Evolutionary conservation across 2,888 invertebrate genomes (phyloP), one percentile per base, ranked within the genome.

Genomic region (Eupithecia exiguata): DNA sequence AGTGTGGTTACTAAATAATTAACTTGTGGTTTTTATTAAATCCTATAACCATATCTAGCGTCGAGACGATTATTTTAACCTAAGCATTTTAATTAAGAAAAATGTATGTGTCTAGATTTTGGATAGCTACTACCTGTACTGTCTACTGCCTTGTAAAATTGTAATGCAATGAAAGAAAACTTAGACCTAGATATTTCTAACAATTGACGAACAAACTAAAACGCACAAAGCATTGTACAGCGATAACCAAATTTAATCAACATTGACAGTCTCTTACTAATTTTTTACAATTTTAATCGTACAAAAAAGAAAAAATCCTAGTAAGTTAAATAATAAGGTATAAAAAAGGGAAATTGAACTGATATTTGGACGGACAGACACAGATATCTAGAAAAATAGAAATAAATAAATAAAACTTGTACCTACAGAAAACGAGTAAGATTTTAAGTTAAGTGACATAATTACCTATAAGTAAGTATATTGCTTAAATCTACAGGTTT

Each of bases 281-380:
- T 88, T 92, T 30, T 91, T 83, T 92, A 92, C 89, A 92, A 86
- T 49, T 63, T 65, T 46, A 49, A 21, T 88, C 88, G 89, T 91
- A 92, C 86, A 92, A 84, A 84, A 84, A 84, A 84, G 75, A 91
- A 87, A n/a, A 90, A 80, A 83, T 61, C 79, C 83, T 87, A 83
- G 77, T 67, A 74, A 80, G 82, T 79, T 43, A 63, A 63, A 65
- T 38, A n/a, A 80, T 77, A 75, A 68, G n/a, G 81, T 83, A 80
- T 10, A 72, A 16, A 77, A 75, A 74, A 76, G 81, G 83, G 81
- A 81, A 66, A 82, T 83, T 82, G 83, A 88, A 88, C 84, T 82
- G 81, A 86, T 86, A 85, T 81, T 88, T 93, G 94, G 94, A 94
- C 94, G 94, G 94, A 94, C 91, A 92, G 92, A 92, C 88, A 89